These are phyloP conservation scores for Sebastes cheni DNA, from an alignment of 2,797 vertebrate species.

Conservation along the genomic window DNA sequence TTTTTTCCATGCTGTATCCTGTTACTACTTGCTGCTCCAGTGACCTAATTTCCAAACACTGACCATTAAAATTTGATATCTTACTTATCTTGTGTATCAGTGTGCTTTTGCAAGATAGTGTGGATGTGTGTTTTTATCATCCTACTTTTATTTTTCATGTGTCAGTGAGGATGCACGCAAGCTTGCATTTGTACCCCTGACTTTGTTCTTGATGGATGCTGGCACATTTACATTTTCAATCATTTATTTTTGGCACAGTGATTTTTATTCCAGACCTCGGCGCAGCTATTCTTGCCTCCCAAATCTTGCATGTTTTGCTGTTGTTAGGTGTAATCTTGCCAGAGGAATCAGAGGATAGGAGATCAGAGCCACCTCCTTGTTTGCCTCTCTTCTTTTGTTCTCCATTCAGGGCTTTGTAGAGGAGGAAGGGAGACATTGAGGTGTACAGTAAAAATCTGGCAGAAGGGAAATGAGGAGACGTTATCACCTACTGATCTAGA, in stretches of 20 bases:
- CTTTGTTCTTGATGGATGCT: not conserved
- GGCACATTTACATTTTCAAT: not conserved
- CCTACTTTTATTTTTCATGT: not conserved
- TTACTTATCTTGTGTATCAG: not conserved
- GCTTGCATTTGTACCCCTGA: not conserved
- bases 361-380: constrained; percentile 49
- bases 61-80: constrained; percentile 28
- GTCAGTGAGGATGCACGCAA: not conserved
- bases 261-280: constrained; percentile 12
- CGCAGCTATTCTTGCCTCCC: constrained; percentile 4
- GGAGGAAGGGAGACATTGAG: constrained; percentile 38
- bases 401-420: constrained; percentile 35
- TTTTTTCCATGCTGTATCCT: not conserved
- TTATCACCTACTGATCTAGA: constrained; percentile 67
- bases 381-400: constrained; percentile 59
- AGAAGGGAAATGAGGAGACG: constrained; percentile 69
- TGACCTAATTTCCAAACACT: constrained; percentile 35
- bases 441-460: constrained; percentile 59
- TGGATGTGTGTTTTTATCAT: not conserved
- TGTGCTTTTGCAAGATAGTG: not conserved
- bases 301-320: constrained; percentile 27
- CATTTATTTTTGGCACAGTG: constrained; percentile 14
- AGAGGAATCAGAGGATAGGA: constrained; percentile 41
- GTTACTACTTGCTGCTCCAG: not conserved
- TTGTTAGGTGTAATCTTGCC: constrained; percentile 60